Conservation (phyloP, 2,113 vertebrate species). For the Phyllopteryx taeniolatus region DNA sequence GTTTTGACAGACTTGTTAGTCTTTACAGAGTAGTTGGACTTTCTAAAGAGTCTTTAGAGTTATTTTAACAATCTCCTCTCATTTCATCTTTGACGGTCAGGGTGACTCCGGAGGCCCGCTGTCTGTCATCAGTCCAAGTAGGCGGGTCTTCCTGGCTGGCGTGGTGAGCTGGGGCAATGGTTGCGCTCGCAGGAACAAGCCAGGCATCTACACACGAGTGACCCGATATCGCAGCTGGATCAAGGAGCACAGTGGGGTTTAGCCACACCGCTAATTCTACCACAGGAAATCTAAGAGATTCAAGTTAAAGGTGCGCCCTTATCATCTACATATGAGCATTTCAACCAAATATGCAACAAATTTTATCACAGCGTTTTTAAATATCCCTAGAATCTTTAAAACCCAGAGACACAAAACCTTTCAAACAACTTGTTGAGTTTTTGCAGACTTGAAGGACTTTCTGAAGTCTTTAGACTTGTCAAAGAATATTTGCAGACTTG, state of each 20-base stretch:
- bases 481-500: not conserved
- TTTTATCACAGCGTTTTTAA: not conserved
- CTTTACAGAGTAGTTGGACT: not conserved
- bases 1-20: not conserved
- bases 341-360: not conserved
- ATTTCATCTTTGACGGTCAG: constrained; percentile 53
- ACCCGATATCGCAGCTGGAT: constrained; percentile 82
- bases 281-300: not conserved
- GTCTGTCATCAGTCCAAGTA: constrained; percentile 62
- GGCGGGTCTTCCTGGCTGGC: constrained; percentile 77
- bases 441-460: not conserved
- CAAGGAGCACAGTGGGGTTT: constrained; percentile 44
- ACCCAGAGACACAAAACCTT: not conserved
- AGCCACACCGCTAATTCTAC: not conserved
- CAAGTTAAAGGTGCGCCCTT: not conserved
- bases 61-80: not conserved
- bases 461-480: not conserved
- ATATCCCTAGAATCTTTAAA: not conserved
- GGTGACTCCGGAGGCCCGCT: constrained; percentile 90
- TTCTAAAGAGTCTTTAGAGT: not conserved
- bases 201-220: constrained; percentile 82
- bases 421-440: not conserved
- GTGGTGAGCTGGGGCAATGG: constrained; percentile 90
- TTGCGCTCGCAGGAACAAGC: constrained; percentile 79
- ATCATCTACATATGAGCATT: not conserved